Conservation (phyloP, 1,140 invertebrate genomes). For the Drosophila carrolli region DNA sequence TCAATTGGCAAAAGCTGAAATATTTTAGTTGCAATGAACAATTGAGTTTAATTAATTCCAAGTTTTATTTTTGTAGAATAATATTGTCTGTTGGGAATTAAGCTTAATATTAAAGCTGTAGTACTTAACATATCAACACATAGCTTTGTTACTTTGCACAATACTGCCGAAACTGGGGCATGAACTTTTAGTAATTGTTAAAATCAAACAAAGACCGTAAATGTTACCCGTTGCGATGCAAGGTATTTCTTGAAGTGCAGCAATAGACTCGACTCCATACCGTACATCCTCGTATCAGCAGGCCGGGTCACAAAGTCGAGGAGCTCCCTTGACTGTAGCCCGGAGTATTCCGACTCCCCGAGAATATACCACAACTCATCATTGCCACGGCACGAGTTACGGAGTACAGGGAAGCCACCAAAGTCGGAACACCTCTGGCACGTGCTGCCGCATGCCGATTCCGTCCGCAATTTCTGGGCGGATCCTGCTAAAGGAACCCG, state of each 20-base stretch:
- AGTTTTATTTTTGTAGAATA: too few relatives aligned
- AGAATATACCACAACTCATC: conserved; percentile 52
- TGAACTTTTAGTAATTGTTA: too few relatives aligned
- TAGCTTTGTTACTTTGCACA: too few relatives aligned
- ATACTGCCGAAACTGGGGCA: too few relatives aligned
- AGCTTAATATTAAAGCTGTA: too few relatives aligned
- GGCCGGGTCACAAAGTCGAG: conserved; percentile 37
- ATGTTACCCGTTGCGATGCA: too few relatives aligned
- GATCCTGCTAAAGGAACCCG: conserved; percentile 11
- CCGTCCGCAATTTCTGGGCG: conserved; percentile 17
- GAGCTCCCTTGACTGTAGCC: conserved; percentile 13
- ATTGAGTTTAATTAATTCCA: too few relatives aligned
- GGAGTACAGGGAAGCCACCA: background rate
- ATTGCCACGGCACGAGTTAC: conserved; percentile 30
- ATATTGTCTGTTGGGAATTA: too few relatives aligned
- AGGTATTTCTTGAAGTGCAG: conserved; percentile 5
- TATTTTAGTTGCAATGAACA: too few relatives aligned
- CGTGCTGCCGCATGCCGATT: conserved; percentile 45
- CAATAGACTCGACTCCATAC: conserved; percentile 6
- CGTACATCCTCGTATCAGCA: conserved; percentile 21
- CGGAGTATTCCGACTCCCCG: conserved; percentile 11
- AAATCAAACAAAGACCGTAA: too few relatives aligned
- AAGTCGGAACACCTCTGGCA: conserved; percentile 47
- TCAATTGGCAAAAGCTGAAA: too few relatives aligned
- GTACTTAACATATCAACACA: too few relatives aligned